These are phyloP conservation scores for Ceratina australensis DNA, from an alignment of 1,140 invertebrate genomes.

Conservation along the genomic window DNA sequence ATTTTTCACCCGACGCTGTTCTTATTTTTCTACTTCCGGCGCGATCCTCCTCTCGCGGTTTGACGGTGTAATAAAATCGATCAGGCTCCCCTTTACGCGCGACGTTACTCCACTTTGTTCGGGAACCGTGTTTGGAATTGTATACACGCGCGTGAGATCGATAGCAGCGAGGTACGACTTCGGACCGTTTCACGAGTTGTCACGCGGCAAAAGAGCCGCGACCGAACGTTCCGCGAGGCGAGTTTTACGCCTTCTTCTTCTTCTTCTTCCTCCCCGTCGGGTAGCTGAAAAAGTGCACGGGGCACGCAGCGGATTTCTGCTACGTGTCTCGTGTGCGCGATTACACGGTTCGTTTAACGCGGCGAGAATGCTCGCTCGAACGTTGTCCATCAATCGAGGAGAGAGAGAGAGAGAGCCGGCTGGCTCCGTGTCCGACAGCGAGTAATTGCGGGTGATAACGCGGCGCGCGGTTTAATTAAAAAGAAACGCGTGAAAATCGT, in stretches of 20 bases:
- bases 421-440: neutral
- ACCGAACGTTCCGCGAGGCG: conserved; percentile 36
- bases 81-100: too few relatives aligned
- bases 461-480: conserved; percentile 28
- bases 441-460: conserved; percentile 46
- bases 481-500: conserved; percentile 36
- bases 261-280: too few relatives aligned
- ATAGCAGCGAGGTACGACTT: neutral
- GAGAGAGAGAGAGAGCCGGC: neutral
- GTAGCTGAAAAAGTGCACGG: conserved; percentile 33
- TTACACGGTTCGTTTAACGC: conserved; percentile 49
- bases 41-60: too few relatives aligned
- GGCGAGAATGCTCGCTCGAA: conserved; percentile 28
- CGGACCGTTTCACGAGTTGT: conserved; percentile 33
- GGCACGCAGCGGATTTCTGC: conserved; percentile 23
- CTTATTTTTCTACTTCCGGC: neutral
- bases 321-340: conserved; percentile 41
- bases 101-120: too few relatives aligned
- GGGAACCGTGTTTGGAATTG: too few relatives aligned
- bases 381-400: conserved; percentile 40
- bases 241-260: conserved; percentile 46
- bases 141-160: neutral
- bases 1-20: conserved; percentile 43
- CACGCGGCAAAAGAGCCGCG: conserved; percentile 37
- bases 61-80: too few relatives aligned